Percentiles rank a stretch among this genome's conserved stretches.
phyloP scores from a whole-genome alignment of 2,797 vertebrate species.

The Ctenosaura bakeri region DNA sequence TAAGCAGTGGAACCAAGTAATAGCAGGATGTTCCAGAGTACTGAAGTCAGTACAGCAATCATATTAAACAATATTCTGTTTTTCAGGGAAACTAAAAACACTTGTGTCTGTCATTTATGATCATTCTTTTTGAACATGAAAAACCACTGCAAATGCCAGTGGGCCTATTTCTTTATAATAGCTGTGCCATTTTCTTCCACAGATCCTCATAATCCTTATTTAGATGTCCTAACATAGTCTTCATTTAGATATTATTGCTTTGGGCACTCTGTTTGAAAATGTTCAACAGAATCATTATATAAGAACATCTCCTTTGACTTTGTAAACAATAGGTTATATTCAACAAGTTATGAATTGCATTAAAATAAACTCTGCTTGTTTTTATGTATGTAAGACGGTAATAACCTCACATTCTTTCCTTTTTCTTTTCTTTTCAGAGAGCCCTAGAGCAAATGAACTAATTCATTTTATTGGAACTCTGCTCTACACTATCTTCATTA shows the following conservation, averaged over 20 bases:
- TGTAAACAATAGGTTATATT: not conserved
- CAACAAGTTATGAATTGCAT: not conserved
- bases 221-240: conserved; percentile 15
- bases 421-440: conserved; percentile 69
- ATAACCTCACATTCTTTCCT: conserved; percentile 56
- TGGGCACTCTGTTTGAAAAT: conserved; percentile 22
- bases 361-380: not conserved
- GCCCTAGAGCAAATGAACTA: conserved; percentile 59
- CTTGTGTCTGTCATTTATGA: not conserved
- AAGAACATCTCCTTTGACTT: conserved; percentile 11
- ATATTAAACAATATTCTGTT: conserved; percentile 5
- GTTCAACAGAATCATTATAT: not conserved
- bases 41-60: not conserved
- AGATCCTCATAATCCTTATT: not conserved
- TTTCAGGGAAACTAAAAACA: conserved; percentile 23
- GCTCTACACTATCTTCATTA: conserved; percentile 18
- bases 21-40: not conserved
- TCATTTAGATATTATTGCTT: conserved; percentile 14
- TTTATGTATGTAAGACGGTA: conserved; percentile 50
- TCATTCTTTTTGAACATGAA: not conserved
- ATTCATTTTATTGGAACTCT: conserved; percentile 15
- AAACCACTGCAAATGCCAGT: not conserved
- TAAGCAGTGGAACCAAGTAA: conserved; percentile 5
- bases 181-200: not conserved
- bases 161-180: not conserved